Percentiles rank a stretch among this genome's conserved stretches.
Evolutionary conservation across 2,888 invertebrate species (phyloP).

Genomic region (Euplagia quadripunctaria): DNA sequence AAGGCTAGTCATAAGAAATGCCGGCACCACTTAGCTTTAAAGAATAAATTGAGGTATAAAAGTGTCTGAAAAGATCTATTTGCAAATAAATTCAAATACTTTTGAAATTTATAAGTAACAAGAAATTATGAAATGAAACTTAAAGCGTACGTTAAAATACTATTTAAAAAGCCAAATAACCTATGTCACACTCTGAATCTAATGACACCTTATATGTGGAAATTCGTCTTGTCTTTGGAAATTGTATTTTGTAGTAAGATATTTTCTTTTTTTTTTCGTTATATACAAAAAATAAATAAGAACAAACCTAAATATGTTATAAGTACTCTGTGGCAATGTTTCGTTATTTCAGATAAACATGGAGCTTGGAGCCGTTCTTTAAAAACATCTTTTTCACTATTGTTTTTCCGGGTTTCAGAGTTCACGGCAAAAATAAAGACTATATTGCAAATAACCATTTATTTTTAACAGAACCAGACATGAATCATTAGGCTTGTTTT

Average conservation of each 20-base stretch:
- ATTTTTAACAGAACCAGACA: background rate
- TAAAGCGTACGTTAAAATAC: too few species aligned
- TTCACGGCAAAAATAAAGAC: background rate
- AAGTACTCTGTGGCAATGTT: background rate
- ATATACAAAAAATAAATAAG: too few species aligned
- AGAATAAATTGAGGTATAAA: too few species aligned
- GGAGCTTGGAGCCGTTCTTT: background rate
- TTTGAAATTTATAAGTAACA: background rate
- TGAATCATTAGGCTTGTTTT: background rate
- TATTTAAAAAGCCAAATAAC: too few species aligned
- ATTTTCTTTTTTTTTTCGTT: too few species aligned
- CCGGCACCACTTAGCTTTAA: too few species aligned
- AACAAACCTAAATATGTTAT: background rate
- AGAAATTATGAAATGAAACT: background rate
- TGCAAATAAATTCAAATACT: background rate
- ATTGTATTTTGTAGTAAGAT: too few species aligned
- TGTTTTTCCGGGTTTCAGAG: background rate
- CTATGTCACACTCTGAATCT: too few species aligned
- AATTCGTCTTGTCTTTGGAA: too few species aligned
- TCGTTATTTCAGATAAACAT: background rate
- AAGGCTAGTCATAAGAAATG: too few species aligned
- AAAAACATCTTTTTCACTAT: background rate
- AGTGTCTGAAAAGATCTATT: too few species aligned
- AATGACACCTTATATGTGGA: too few species aligned
- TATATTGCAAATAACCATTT: background rate